Percentiles rank a stretch among this genome's conserved stretches.
These are phyloP conservation scores for Drosophila melanogaster DNA, from an alignment of 1,140 invertebrate genomes.

Conservation along the genomic window DNA sequence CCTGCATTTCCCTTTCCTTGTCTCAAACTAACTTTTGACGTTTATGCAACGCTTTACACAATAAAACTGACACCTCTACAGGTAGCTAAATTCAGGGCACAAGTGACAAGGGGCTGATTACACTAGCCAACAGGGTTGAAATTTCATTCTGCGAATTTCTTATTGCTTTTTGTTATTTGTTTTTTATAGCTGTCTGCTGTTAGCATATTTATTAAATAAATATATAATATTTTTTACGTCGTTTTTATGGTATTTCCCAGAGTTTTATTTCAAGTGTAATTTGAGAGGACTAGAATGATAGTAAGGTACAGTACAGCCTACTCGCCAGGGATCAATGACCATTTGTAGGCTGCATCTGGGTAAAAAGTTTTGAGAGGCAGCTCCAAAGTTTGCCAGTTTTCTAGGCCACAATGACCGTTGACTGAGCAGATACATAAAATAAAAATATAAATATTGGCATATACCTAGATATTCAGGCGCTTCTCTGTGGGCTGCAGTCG, in stretches of 20 bases:
- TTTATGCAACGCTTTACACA: constrained; percentile 47
- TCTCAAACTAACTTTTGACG: constrained; percentile 27
- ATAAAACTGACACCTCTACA: constrained; percentile 44
- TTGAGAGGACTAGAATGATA: no score
- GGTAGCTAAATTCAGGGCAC: constrained; percentile 28
- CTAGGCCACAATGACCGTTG: constrained; percentile 40
- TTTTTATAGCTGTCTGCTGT: no score
- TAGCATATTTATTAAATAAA: neutral
- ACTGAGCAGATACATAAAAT: constrained; percentile 22
- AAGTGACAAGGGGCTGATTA: neutral
- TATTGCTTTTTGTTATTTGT: no score
- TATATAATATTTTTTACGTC: no score
- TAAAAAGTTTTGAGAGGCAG: constrained; percentile 19
- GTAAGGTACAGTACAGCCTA: neutral
- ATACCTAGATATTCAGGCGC: neutral
- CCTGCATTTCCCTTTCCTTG: constrained; percentile 16
- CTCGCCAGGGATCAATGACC: constrained; percentile 36
- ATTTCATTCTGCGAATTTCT: neutral
- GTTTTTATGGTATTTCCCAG: no score
- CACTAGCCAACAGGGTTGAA: constrained; percentile 1
- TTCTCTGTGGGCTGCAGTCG: constrained; percentile 1
- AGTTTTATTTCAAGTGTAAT: neutral
- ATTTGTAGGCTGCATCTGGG: constrained; percentile 7
- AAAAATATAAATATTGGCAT: constrained; percentile 11
- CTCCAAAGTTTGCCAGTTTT: constrained; percentile 20